phyloP scores from a whole-genome alignment of 2,113 vertebrate genomes.

The Capricornis sumatraensis region DNA sequence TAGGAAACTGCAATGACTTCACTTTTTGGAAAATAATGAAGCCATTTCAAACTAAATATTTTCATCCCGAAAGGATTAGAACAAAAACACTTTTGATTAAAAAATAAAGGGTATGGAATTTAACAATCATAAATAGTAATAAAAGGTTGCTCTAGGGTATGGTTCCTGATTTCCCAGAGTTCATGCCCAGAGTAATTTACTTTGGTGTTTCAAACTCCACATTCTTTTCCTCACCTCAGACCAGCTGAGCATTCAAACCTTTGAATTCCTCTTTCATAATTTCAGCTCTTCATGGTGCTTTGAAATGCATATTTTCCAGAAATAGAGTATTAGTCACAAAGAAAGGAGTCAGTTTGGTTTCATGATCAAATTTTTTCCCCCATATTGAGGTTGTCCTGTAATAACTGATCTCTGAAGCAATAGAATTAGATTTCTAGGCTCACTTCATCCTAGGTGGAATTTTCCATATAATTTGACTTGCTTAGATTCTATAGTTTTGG shows the following conservation, averaged over 20 bases:
- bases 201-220: constrained; percentile 41
- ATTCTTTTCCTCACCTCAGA: constrained; percentile 65
- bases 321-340: constrained; percentile 61
- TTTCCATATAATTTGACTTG: constrained; percentile 39
- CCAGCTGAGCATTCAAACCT: constrained; percentile 32
- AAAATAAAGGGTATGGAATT: background rate
- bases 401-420: constrained; percentile 23
- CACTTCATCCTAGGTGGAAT: constrained; percentile 22
- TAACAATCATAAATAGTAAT: background rate
- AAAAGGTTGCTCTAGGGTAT: constrained; percentile 26
- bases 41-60: background rate
- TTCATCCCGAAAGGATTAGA: background rate
- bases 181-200: constrained; percentile 14
- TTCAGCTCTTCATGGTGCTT: constrained; percentile 27
- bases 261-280: constrained; percentile 69
- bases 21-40: constrained; percentile 21
- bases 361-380: background rate
- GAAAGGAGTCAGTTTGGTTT: constrained; percentile 57
- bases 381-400: constrained; percentile 30
- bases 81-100: background rate
- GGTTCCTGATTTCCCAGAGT: background rate
- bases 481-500: background rate
- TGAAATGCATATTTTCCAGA: constrained; percentile 66
- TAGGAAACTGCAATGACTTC: background rate
- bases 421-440: background rate